A percentile compares a stretch with the other conserved stretches of the same genome.
Evolutionary conservation across 2,888 invertebrate species (phyloP).

Genomic region (Alitta virens): DNA sequence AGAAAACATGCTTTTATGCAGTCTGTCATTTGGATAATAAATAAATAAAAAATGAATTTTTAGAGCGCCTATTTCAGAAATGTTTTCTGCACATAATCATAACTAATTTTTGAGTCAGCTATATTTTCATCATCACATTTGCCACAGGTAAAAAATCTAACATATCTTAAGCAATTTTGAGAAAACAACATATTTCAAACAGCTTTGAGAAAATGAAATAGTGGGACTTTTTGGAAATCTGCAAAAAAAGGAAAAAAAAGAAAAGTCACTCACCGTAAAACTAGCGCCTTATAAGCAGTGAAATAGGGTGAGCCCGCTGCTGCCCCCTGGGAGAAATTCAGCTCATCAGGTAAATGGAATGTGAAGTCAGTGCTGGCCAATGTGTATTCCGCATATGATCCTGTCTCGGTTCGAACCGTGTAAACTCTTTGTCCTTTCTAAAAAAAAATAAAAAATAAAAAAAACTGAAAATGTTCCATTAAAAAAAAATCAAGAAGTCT

Average conservation of each 20-base stretch:
- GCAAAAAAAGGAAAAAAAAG: neutral
- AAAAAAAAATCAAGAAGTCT: too few relatives aligned
- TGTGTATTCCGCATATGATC: slow-evolving; percentile 60
- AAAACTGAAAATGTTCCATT: neutral
- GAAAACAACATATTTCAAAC: too few relatives aligned
- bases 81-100: too few relatives aligned
- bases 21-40: too few relatives aligned
- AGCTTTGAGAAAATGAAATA: too few relatives aligned
- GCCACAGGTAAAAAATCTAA: neutral
- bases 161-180: neutral
- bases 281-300: slow-evolving; percentile 62
- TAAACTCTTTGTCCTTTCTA: slow-evolving; percentile 59
- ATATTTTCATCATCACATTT: too few relatives aligned
- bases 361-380: slow-evolving; percentile 48
- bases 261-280: slow-evolving; percentile 53
- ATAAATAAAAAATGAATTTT: too few relatives aligned
- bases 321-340: slow-evolving; percentile 62
- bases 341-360: slow-evolving; percentile 53
- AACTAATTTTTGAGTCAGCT: too few relatives aligned
- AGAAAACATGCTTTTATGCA: too few relatives aligned
- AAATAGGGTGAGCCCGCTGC: slow-evolving; percentile 62
- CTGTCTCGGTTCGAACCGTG: slow-evolving; percentile 41
- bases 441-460: neutral
- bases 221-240: too few relatives aligned
- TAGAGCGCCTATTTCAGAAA: too few relatives aligned